Evolutionary conservation across 2,113 vertebrate species (phyloP), one percentile per base, ranked within the genome.

Genomic region (Pionites leucogaster): DNA sequence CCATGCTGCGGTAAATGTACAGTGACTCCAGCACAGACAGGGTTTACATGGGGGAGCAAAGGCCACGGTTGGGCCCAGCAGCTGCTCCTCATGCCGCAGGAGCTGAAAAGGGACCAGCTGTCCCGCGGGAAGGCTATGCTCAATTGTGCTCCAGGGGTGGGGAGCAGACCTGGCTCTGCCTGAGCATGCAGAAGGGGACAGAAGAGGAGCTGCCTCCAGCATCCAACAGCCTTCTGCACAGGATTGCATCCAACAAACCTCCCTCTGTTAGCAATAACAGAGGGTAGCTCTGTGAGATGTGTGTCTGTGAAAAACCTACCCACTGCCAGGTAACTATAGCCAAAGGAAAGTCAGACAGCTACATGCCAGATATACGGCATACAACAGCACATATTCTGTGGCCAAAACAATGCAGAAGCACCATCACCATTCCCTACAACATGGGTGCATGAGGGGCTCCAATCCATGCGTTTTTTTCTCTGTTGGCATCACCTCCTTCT

Each of bases 51-150:
- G n/a, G 18, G 53, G 14, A 82, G n/a, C 2, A 7, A 47, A 79
- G 53, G 25, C 9, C 6, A 1, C 3, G 31, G 31, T 13, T 3
- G 1, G 64, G 49, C 31, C 28, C 2, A 5, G 33, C 0, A 1
- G 47, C 28, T 93, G 64, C 46, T 91, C 42, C 49, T 75, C 15
- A 5, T 50, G 39, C 37, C 0, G 0, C 9, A 46, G 60, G 62
- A 44, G 27, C 50, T 39, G 46, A 57, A 72, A 37, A 68, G 44
- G 42, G 42, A 42, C 20, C 24, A 46, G 35, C 27, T 53, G 35
- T 62, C 41, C 77, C 6, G 1, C 1, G 2, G 44, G 31, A 7
- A 63, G n/a, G 17, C 35, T 24, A 1, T 0, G 0, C 27, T 62
- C 35, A 11, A 2, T 12, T 53, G 33, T 10, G 15, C 29, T 47